A percentile compares a stretch with the other conserved stretches of the same genome.
These are phyloP conservation scores for Geococcyx californianus DNA, from an alignment of 2,113 vertebrate genomes.

Conservation along the genomic window DNA sequence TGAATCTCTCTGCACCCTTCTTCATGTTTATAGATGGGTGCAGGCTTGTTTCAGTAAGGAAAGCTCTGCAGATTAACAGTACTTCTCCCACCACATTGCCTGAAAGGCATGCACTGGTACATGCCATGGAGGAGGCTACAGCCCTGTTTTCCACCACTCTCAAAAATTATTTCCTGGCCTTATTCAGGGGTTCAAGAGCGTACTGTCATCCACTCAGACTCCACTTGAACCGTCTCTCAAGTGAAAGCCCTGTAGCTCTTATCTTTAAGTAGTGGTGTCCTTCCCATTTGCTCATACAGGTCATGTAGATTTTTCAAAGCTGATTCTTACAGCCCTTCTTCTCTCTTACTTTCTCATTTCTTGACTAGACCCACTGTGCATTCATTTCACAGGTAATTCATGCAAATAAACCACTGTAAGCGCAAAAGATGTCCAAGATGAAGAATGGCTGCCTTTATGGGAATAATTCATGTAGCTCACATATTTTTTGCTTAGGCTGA, in stretches of 20 bases:
- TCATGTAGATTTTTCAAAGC: slow-evolving; percentile 13
- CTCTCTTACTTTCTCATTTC: neutral
- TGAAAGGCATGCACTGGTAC: too few relatives aligned
- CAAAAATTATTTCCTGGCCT: neutral
- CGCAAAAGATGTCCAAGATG: neutral
- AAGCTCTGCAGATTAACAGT: neutral
- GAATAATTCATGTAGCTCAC: neutral
- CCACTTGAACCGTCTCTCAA: slow-evolving; percentile 16
- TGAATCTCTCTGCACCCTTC: neutral
- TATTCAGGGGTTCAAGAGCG: neutral
- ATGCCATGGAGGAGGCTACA: neutral
- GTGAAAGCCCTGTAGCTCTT: neutral
- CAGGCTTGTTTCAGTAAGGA: neutral
- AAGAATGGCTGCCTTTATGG: neutral
- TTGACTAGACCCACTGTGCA: neutral
- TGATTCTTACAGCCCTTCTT: neutral
- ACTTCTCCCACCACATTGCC: neutral
- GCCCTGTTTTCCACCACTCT: neutral
- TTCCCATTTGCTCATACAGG: neutral
- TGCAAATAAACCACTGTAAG: neutral
- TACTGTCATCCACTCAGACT: neutral
- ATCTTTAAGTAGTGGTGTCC: neutral
- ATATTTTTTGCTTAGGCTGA: neutral
- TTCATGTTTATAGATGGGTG: accelerated
- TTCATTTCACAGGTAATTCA: neutral